Percentiles rank a stretch among this genome's conserved stretches.
Conservation (phyloP, 92 coral and sea anemone species). For the Umimayanthus chanpuru region DNA sequence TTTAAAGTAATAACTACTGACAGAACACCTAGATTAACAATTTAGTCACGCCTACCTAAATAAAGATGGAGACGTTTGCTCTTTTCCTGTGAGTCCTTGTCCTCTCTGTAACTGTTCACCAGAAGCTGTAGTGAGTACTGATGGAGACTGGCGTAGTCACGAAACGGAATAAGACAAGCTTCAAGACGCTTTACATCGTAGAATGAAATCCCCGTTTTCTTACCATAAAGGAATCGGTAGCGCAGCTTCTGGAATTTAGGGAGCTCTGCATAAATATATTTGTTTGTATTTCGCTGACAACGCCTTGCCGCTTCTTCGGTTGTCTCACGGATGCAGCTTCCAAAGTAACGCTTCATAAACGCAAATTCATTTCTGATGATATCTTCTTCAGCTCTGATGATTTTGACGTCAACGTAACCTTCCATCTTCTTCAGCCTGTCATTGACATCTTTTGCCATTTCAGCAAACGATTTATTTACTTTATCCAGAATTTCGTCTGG, state of each 20-base stretch:
- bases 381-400: no score
- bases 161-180: no score
- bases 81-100: neutral
- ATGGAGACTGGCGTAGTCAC: no score
- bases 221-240: neutral
- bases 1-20: no score
- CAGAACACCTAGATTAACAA: no score
- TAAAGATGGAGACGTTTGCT: neutral
- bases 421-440: neutral
- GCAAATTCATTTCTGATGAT: no score
- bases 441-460: neutral
- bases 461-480: neutral
- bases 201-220: neutral
- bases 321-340: slow-evolving; percentile 3
- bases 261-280: neutral
- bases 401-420: neutral
- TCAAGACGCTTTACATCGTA: neutral
- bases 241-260: slow-evolving; percentile 6
- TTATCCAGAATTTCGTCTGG: slow-evolving; percentile 4
- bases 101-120: neutral
- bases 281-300: neutral
- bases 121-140: no score
- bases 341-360: neutral
- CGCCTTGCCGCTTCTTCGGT: neutral
- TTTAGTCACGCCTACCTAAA: neutral